Base-by-base conservation (phyloP, 2,113 vertebrate species). In the Puntigrus tetrazona region DNA sequence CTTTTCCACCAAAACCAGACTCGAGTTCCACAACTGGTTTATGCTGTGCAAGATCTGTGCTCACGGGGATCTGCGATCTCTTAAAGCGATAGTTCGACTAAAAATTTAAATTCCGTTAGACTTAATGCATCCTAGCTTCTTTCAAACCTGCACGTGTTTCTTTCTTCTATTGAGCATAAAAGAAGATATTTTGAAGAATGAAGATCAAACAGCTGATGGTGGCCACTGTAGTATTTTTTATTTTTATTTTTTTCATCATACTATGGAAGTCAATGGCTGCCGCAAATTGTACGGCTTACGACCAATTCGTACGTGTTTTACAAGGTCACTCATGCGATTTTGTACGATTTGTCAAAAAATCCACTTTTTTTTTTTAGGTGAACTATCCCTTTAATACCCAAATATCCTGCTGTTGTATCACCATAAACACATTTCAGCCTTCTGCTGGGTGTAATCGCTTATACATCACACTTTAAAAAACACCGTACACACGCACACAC, bases 1-100 rank as follows among this genome's bases (percentile, higher is more conserved):
- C 82, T 88, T 91, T 91, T 92, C 91, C 87, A 87, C 84, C 78
- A 38, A 76, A 81, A 83, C 82, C 73, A 80, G 73, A 84, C 86
- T 67, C 84, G 82, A 88, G 72, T 88, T 82, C 82, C 84, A 86
- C 79, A 84, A 78, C 84, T 84, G 59, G 65, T 79, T 77, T 11
- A 78, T 72, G 73, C 74, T 41, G 55, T 13, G 31, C 86, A 84
- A 50, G 29, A 72, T 78, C 65, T 55, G 20, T 22, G 11, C 61
- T 83, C 31, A 36, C 13, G 43, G 31, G 70, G 81, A 78, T 57
- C 70, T 10, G 80, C 55, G 50, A 69, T 47, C 14, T 78, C 72
- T 86, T 82, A 52, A 52, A 52, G 6, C 6, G 6, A 52, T 52
- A 52, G 1, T 2, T 52, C 22, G 20, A 18, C 50, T 22, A 52